Evolutionary conservation across 1,140 invertebrate species (phyloP), one percentile per base, ranked within the genome.

Genomic region (Drosophila truncata): DNA sequence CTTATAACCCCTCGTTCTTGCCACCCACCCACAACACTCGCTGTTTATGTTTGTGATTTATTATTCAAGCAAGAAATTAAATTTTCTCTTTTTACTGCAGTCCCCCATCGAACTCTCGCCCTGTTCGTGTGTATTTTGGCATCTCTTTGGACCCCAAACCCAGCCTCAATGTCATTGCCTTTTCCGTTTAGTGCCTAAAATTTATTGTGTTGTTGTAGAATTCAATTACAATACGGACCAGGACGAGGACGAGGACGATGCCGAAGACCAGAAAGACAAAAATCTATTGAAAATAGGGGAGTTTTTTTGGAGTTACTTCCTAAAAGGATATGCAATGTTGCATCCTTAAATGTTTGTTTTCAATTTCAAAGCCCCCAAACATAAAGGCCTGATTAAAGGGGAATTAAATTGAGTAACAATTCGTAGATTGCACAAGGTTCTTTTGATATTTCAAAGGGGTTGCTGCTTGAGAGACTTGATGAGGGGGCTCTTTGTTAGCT

Each of bases 41-140:
- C 80, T 85, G 84, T 88, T 72, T 88, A 84, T 88, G 81, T 88
- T 84, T 91, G 82, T 91, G 88, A 91, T 91, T 91, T 91, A 91
- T 91, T 91, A 91, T 91, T 88, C 88, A 77, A 78, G 80, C 80
- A 84, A 87, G 83, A 91, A 91, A 91, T 91, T 91, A 91, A 91
- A 88, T 91, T 91, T 90, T 90, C 78, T 77, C 81, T 75, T 85
- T 90, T 84, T 88, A 78, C 75, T 77, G 78, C 81, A 83, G 62
- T 25, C 39, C 29, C 37, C 35, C 65, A 58, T 47, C 67, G 65
- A 70, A 49, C 35, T 27, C 27, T 11, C 33, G 4, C 5, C 37
- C 50, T 18, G 8, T 13, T 6, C 7, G 59, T 71, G 82, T 75
- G 49, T 82, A 41, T 61, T 64, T 66, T 71, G 76, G 66, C 79